These are phyloP conservation scores for Chrysochloris asiatica DNA, from an alignment of 2,113 vertebrate species.

Conservation along the genomic window DNA sequence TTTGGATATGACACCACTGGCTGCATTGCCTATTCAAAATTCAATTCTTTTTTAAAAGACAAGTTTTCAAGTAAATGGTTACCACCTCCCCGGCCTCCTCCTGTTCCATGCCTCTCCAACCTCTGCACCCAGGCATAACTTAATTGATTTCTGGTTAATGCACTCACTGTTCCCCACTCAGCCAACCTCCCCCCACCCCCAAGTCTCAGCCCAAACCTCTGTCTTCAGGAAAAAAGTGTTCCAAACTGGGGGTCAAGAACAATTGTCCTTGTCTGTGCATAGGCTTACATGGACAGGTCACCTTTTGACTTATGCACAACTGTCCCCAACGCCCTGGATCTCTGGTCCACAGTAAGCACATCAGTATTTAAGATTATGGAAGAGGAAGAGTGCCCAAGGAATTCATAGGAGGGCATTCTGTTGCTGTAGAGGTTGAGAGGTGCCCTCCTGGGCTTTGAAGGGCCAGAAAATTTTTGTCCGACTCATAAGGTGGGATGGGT, in stretches of 20 bases:
- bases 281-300: too few relatives aligned
- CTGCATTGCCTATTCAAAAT: not conserved
- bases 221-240: not conserved
- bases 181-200: rapidly evolving
- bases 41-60: not conserved
- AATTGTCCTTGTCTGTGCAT: rapidly evolving
- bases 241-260: not conserved
- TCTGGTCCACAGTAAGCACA: not conserved
- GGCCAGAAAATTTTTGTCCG: not conserved
- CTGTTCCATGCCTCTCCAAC: rapidly evolving
- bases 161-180: rapidly evolving
- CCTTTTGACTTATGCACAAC: too few relatives aligned
- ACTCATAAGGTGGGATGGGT: not conserved
- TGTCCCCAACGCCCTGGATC: too few relatives aligned
- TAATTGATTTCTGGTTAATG: not conserved
- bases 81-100: not conserved
- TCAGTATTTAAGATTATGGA: too few relatives aligned
- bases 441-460: not conserved
- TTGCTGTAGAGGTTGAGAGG: not conserved
- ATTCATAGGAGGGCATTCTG: not conserved
- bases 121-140: not conserved
- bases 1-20: not conserved
- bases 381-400: not conserved
- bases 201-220: not conserved
- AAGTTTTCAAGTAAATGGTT: not conserved